Conservation (phyloP, 2,888 invertebrate species). For the Cantharis lateralis region DNA sequence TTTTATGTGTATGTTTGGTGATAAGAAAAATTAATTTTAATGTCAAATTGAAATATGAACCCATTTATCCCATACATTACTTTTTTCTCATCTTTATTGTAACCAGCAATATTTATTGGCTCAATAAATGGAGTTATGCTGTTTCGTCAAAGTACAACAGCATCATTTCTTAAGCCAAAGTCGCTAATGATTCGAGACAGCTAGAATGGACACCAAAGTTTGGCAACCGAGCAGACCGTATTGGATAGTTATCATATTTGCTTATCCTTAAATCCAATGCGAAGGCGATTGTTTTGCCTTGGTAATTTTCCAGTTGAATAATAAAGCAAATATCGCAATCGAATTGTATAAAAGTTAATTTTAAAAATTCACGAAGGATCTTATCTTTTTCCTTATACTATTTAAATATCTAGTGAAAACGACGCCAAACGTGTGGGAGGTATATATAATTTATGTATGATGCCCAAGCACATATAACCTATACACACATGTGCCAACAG, state of each 20-base stretch:
- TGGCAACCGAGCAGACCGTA: background rate
- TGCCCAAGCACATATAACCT: constrained; percentile 30
- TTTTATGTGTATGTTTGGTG: background rate
- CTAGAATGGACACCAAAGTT: background rate
- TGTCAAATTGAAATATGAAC: background rate
- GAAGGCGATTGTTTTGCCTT: background rate
- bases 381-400: constrained; percentile 13
- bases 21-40: background rate
- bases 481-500: constrained; percentile 36
- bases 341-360: background rate
- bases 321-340: background rate
- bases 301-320: background rate
- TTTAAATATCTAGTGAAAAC: constrained; percentile 16
- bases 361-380: background rate
- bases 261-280: background rate
- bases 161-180: background rate
- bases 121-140: no score
- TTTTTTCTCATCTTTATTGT: background rate
- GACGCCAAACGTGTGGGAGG: constrained; percentile 32
- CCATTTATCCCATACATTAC: background rate
- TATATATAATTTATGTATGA: constrained; percentile 36
- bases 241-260: background rate
- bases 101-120: background rate
- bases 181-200: background rate
- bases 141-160: no score